Base-by-base conservation (phyloP, 1,140 invertebrate species). In the Fopius arisanus region DNA sequence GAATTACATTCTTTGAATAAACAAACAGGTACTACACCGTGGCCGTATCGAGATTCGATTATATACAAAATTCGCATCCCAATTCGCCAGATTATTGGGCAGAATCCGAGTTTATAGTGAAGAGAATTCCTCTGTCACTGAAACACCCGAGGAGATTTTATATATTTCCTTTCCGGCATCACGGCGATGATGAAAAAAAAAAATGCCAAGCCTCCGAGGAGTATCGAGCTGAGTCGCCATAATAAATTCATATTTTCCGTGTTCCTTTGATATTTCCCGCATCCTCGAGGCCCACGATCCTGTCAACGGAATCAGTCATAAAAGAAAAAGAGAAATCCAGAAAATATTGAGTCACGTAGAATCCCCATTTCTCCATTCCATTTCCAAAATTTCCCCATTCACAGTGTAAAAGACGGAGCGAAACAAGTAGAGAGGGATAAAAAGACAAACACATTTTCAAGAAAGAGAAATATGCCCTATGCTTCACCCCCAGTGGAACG, bases 1-100 rank as follows among this genome's bases (percentile, higher is more conserved):
- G 51, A 72, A 72, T 72, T 72, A 72, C 70, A 72, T 72, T 72
- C 70, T 72, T 66, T 67, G 43, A 67, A 72, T 72, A 72, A 72
- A 72, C 63, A 72, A 72, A 33, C 54, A 59, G 54, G 23, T 23
- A 26, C 54, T 26, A 23, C 54, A 59, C 54, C 23, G 19, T 59
- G 10, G 23, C 21, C 23, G 19, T 28, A 59, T 59, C 54, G 54
- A 59, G 26, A 59, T 59, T 59, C 54, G 54, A 59, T 59, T 59
- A 59, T 59, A 26, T 59, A 59, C 23, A 23, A 59, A 59, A 59
- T 59, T 59, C 54, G 7, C 19, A 4, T 28, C 54, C 54, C 19
- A 59, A 26, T 59, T 28, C 19, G 19, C 23, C 16, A 28, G 54
- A 59, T 59, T 59, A 59, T 59, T 28, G 54, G 23, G 19, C 54